Evolutionary conservation across 2,888 invertebrate genomes (phyloP).

Genomic region (Hipparchia sbordonii): DNA sequence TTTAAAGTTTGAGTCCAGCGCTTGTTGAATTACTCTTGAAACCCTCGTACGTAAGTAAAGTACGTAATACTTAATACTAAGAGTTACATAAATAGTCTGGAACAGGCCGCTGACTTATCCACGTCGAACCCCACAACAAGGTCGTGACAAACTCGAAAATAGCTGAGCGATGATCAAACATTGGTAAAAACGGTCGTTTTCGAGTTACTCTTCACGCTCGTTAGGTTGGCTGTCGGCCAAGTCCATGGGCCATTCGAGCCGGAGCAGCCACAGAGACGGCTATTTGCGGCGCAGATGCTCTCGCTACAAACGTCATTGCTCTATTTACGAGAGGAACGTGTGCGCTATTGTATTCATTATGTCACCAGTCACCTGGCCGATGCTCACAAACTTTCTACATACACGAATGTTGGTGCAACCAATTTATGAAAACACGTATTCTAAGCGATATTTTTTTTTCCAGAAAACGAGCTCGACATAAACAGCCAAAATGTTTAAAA

Average conservation of each 20-base stretch:
- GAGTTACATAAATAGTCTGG: conserved; percentile 59
- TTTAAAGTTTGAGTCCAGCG: background rate
- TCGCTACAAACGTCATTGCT: conserved; percentile 73
- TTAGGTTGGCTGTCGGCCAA: conserved; percentile 67
- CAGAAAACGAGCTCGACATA: conserved; percentile 91
- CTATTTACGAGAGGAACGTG: conserved; percentile 73
- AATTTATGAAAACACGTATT: too few relatives aligned
- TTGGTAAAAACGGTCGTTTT: conserved; percentile 76
- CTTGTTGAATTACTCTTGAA: background rate
- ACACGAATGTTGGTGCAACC: background rate
- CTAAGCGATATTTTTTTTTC: conserved; percentile 52
- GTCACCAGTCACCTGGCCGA: conserved; percentile 75
- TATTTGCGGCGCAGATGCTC: conserved; percentile 74
- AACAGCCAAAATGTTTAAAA: conserved; percentile 93
- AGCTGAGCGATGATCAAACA: conserved; percentile 70
- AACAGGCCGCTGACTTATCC: conserved; percentile 68
- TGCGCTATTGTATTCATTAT: conserved; percentile 72
- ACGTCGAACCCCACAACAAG: conserved; percentile 66
- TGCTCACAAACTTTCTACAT: conserved; percentile 11
- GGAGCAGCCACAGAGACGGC: conserved; percentile 67
- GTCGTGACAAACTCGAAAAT: conserved; percentile 74
- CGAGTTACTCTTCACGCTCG: conserved; percentile 67
- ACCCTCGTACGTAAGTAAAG: background rate
- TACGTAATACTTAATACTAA: conserved; percentile 1
- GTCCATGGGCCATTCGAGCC: conserved; percentile 69